Evolutionary conservation across 2,797 vertebrate genomes (phyloP).

Genomic region (Australoheros facetus): DNA sequence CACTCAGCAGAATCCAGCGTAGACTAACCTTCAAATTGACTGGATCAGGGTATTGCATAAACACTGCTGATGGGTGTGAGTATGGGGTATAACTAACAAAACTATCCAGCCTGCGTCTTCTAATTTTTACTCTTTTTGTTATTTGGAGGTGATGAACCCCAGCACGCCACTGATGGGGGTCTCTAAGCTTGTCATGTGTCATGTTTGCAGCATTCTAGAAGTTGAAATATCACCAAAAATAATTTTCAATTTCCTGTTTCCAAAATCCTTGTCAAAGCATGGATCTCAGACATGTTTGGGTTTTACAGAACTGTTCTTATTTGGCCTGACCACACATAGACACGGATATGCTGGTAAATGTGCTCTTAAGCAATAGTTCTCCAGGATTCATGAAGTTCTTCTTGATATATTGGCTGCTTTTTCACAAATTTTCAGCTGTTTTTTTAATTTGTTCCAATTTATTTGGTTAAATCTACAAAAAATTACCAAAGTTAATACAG

Average conservation of each 20-base stretch:
- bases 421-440: background rate
- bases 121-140: background rate
- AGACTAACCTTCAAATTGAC: conserved; percentile 47
- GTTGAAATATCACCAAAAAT: background rate
- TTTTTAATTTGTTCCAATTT: background rate
- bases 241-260: background rate
- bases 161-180: conserved; percentile 17
- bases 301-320: background rate
- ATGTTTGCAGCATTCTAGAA: background rate
- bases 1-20: conserved; percentile 47
- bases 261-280: background rate
- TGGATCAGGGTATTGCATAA: conserved; percentile 47
- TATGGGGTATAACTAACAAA: conserved; percentile 13
- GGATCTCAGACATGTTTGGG: background rate
- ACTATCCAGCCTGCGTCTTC: conserved; percentile 11
- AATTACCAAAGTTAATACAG: background rate
- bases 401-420: background rate
- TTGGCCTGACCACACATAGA: background rate
- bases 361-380: background rate
- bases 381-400: background rate
- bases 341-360: background rate
- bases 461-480: background rate
- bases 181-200: conserved; percentile 27
- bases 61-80: conserved; percentile 45
- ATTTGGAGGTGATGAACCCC: conserved; percentile 17